These are phyloP conservation scores for Diceros bicornis DNA, from an alignment of 2,797 vertebrate species.

Conservation along the genomic window DNA sequence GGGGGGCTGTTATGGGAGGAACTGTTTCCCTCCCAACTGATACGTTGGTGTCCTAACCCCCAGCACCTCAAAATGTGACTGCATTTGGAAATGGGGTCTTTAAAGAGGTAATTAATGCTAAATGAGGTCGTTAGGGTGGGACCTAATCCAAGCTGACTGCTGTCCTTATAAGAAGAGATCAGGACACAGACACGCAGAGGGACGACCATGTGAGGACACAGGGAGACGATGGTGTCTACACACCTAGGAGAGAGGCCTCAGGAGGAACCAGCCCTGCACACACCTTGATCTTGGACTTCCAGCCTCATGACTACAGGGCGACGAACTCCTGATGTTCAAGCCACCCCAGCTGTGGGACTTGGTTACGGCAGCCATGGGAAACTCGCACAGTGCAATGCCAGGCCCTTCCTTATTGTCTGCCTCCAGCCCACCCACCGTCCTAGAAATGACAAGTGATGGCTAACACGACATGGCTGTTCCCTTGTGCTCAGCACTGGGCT, in stretches of 20 bases:
- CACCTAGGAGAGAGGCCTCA: background rate
- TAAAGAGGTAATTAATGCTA: background rate
- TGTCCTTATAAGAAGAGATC: background rate
- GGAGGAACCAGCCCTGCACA: background rate
- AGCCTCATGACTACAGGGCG: background rate
- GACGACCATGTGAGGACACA: fast-evolving
- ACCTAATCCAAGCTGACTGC: fast-evolving
- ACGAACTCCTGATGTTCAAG: fast-evolving
- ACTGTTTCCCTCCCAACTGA: background rate
- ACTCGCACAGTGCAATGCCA: background rate
- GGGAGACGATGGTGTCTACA: fast-evolving
- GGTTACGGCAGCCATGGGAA: background rate
- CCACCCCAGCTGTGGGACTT: background rate
- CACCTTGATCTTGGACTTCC: background rate
- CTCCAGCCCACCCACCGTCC: background rate
- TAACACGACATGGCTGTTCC: too few species aligned
- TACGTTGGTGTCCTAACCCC: background rate
- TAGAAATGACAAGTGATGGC: too few species aligned
- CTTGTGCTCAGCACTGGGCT: fast-evolving
- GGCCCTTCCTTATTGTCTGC: background rate
- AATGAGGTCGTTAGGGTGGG: too few species aligned
- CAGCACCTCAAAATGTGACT: background rate
- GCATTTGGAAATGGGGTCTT: too few species aligned
- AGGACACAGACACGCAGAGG: background rate
- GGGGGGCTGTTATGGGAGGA: fast-evolving